Evolutionary conservation across 2,888 invertebrate species (phyloP), one percentile per base, ranked within the genome.

Genomic region (Drosophila formosana): DNA sequence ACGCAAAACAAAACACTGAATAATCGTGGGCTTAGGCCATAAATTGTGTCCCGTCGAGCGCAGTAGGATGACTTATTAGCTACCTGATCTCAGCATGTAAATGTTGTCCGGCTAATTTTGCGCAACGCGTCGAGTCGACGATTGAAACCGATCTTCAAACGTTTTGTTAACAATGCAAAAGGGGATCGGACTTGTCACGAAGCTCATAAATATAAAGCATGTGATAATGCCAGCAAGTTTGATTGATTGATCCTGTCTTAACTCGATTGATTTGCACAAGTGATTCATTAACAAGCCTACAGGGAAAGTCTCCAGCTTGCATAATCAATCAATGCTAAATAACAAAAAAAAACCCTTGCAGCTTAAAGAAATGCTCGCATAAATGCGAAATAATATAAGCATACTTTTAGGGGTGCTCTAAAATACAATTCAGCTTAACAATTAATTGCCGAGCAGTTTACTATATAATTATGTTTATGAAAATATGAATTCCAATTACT

Each of bases 11-110:
- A 37, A 37, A 37, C n/a, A 37, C 37, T 37, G 37, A n/a, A 37
- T 37, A 37, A 37, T 37, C 37, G 37, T 4, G 13, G 39, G 41
- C 43, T 28, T 34, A 68, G 60, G 55, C 43, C 67, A 32, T 66
- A 73, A 51, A 71, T 64, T 28, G 26, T 25, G 13, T 9, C 3
- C 4, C 28, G 47, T 50, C 34, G 9, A 39, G n/a, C 11, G n/a
- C n/a, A 18, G 45, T 45, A 18, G 55, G 52, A 62, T 67, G 45
- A 34, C 13, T 32, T n/a, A 45, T 32, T 45, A 43, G 25, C 45
- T 45, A 45, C 30, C 32, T 55, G 25, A 51, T 37, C 30, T 32
- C 39, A 2, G 3, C 18, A 11, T 9, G 34, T 11, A 34, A 34
- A 11, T 34, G 11, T 9, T 11, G 37, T 37, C 37, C n/a, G 8